These are phyloP conservation scores for Rhinella marina DNA, from an alignment of 2,797 vertebrate species.

Conservation along the genomic window DNA sequence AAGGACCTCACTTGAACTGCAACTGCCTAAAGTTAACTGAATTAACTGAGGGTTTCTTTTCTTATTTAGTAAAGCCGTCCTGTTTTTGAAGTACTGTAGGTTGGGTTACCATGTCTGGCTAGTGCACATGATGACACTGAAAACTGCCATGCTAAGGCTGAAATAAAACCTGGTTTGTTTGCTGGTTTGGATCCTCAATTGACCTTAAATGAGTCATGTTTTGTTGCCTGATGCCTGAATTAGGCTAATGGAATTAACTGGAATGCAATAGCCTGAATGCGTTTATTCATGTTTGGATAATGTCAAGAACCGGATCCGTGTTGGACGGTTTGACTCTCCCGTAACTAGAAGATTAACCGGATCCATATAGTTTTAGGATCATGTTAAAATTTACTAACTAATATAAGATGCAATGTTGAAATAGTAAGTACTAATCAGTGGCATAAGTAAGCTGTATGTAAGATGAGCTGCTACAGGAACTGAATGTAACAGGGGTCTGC, in stretches of 20 bases:
- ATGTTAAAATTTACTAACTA: neutral
- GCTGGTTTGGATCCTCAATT: neutral
- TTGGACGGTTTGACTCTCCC: no score
- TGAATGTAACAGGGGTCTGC: no score
- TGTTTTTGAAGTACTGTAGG: no score
- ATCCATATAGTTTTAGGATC: neutral
- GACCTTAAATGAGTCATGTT: constrained; percentile 1
- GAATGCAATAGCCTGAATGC: neutral
- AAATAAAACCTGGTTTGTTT: constrained; percentile 16
- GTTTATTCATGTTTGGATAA: constrained; percentile 1
- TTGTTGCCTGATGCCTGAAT: neutral
- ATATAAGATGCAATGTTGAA: neutral
- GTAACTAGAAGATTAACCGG: no score
- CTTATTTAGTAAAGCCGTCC: no score
- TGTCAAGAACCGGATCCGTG: neutral
- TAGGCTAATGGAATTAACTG: constrained; percentile 9
- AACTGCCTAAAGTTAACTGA: no score
- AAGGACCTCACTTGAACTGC: no score
- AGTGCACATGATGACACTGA: neutral
- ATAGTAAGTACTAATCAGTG: neutral
- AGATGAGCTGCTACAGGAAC: no score
- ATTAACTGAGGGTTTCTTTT: no score
- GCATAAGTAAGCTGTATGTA: no score
- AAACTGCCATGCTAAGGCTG: neutral
- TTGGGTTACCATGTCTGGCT: neutral